Percentiles rank a stretch among this genome's conserved stretches.
phyloP scores from a whole-genome alignment of 2,113 vertebrate genomes.

The Sceloporus undulatus region DNA sequence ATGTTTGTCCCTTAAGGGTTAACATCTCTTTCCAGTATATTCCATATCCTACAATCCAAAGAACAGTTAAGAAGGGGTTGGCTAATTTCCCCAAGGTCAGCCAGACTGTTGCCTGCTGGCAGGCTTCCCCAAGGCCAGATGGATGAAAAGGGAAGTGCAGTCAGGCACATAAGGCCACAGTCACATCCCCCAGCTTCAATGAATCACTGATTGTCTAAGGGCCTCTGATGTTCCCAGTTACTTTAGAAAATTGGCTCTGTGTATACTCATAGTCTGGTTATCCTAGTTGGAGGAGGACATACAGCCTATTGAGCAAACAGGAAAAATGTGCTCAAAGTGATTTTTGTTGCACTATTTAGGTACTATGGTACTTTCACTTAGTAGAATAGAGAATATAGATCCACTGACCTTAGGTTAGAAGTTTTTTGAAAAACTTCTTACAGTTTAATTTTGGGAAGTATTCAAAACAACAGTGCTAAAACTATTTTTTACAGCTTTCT shows the following conservation, averaged over 20 bases:
- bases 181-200: constrained; percentile 49
- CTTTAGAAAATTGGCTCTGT: constrained; percentile 59
- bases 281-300: constrained; percentile 15
- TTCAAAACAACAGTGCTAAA: neutral
- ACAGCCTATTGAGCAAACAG: neutral
- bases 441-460: neutral
- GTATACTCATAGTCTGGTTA: constrained; percentile 49
- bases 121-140: constrained; percentile 72
- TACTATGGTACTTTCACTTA: neutral
- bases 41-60: constrained; percentile 53
- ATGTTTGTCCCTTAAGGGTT: constrained; percentile 55
- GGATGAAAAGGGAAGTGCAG: constrained; percentile 60
- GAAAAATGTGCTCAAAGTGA: neutral
- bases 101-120: constrained; percentile 69
- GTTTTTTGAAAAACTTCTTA: neutral
- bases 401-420: neutral
- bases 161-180: constrained; percentile 52
- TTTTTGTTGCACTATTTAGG: neutral
- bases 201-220: constrained; percentile 56
- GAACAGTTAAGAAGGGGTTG: constrained; percentile 55
- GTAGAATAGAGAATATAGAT: neutral
- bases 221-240: constrained; percentile 43
- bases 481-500: neutral
- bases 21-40: constrained; percentile 57
- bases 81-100: constrained; percentile 73